Conservation (phyloP, 2,888 invertebrate genomes). For the Epirrhoe tristata region DNA sequence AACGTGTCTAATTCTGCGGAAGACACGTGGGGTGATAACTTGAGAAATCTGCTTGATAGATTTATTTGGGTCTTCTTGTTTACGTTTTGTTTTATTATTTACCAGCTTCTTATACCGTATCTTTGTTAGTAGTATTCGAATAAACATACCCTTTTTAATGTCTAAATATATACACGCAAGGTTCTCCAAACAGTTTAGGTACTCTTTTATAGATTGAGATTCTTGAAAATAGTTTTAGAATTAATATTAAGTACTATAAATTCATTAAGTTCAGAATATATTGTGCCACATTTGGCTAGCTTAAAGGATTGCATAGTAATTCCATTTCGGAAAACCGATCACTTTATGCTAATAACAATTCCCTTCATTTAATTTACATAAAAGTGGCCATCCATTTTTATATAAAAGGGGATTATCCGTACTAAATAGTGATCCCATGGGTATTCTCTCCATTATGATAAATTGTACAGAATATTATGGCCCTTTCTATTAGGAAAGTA, state of each 20-base stretch:
- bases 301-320: constrained; percentile 59
- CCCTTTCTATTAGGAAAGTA: constrained; percentile 53
- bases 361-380: constrained; percentile 82
- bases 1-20: constrained; percentile 45
- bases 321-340: constrained; percentile 61
- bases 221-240: too few relatives aligned
- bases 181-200: too few relatives aligned
- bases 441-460: constrained; percentile 71
- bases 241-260: too few relatives aligned
- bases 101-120: not conserved
- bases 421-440: constrained; percentile 74
- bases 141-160: too few relatives aligned
- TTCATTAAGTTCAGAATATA: constrained; percentile 4
- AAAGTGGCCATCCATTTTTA: constrained; percentile 79
- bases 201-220: too few relatives aligned
- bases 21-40: constrained; percentile 36
- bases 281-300: constrained; percentile 60
- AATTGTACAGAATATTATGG: constrained; percentile 50
- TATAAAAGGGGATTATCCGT: constrained; percentile 79
- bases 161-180: too few relatives aligned
- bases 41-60: constrained; percentile 34
- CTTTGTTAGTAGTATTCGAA: too few relatives aligned
- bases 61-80: constrained; percentile 10
- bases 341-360: constrained; percentile 60
- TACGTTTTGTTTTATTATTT: constrained; percentile 4